A percentile compares a stretch with the other conserved stretches of the same genome.
These are phyloP conservation scores for Tapirus terrestris DNA, from an alignment of 2,113 vertebrate species.

Conservation along the genomic window DNA sequence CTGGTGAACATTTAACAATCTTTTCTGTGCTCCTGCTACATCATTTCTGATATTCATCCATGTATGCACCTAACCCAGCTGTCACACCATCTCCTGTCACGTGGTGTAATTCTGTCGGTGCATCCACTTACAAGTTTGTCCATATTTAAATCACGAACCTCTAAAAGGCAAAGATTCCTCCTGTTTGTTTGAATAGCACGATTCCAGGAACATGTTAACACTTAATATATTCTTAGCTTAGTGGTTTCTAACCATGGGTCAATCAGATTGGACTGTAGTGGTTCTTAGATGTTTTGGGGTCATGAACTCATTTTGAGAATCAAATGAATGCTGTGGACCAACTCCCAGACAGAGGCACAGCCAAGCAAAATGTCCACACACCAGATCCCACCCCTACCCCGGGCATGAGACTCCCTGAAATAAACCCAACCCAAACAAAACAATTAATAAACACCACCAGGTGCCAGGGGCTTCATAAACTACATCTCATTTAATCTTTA, in stretches of 20 bases:
- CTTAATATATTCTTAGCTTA: slow-evolving; percentile 50
- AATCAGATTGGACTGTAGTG: background rate
- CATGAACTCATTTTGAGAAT: slow-evolving; percentile 51
- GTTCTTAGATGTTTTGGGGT: slow-evolving; percentile 50
- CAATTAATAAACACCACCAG: background rate
- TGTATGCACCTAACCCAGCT: background rate
- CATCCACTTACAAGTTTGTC: background rate
- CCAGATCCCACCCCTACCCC: too few relatives aligned
- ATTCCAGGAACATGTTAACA: slow-evolving; percentile 53
- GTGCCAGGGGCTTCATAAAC: background rate
- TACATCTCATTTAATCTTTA: background rate
- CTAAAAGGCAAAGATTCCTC: background rate
- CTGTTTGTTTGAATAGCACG: background rate
- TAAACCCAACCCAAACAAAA: background rate
- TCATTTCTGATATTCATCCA: background rate
- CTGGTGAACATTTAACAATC: background rate
- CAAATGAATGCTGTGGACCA: background rate
- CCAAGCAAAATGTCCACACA: background rate
- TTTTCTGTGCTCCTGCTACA: background rate
- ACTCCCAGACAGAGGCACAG: slow-evolving; percentile 14
- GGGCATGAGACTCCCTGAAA: background rate
- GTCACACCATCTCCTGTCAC: background rate
- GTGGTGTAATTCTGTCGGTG: background rate
- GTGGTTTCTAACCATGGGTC: slow-evolving; percentile 32
- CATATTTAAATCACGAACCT: background rate